Evolutionary conservation across 2,113 vertebrate genomes (phyloP), one percentile per base, ranked within the genome.

Genomic region (Hydropotes inermis): DNA sequence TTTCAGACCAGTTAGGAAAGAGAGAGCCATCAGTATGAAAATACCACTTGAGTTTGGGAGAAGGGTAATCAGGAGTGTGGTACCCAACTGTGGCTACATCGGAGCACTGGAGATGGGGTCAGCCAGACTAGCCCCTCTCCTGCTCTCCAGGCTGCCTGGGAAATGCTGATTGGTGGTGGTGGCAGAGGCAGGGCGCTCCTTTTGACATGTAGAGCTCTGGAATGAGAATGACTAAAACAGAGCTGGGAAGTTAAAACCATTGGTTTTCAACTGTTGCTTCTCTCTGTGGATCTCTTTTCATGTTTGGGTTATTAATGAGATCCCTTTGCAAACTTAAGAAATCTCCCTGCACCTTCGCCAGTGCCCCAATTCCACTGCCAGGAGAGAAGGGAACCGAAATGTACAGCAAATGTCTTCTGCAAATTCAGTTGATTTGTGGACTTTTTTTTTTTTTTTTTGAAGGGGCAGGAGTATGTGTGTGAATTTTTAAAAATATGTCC

Each of bases 1-100:
- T 67, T 93, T 67, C 33, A 58, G 50, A 57, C 15, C 36, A 30
- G 4, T 67, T 8, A 60, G 60, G n/a, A 60, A 64, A 11, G n/a
- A 28, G 3, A 43, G 13, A 76, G 54, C 25, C 30, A 70, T 33
- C 58, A 25, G 27, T 64, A 33, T 94, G 36, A 89, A 86, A 67
- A 60, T 60, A 23, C 19, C 55, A 8, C 21, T 84, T 94, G 64
- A 11, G 28, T 6, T 10, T 7, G 21, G 27, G 7, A 43, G 28
- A 13, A 50, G 14, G 11, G 27, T 70, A 2, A 64, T 39, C 27
- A n/a, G 67, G n/a, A 79, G 43, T 2, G 3, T 76, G 28, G 3
- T 5, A 27, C 10, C 19, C 17, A 14, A 2, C 4, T 1, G 36
- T 61, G 55, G 50, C 25, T 23, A 1, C 30, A 2, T 9, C 0